Base-by-base conservation (phyloP, 2,888 invertebrate species). In the Hypomecis atomaria region DNA sequence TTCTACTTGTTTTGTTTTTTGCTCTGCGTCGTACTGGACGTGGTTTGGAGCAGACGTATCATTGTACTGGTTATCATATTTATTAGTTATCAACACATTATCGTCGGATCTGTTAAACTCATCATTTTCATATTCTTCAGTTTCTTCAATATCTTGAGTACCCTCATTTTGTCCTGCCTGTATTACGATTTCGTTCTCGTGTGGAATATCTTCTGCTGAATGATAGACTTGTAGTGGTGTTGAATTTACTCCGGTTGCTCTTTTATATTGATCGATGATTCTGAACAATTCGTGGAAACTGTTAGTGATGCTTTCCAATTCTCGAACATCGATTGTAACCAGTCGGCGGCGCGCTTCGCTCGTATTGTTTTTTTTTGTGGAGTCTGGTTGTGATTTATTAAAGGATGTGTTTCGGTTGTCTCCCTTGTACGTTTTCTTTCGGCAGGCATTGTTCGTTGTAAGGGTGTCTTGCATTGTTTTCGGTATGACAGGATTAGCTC, bases 11-110 rank as follows among this genome's bases (percentile, higher is more conserved):
- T 23, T 10, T 33, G 11, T 7, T 6, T 10, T 45, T 37, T 36
- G 44, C 6, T 6, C 44, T 13, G 43, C n/a, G 37, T 11, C 34
- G 23, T 48, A 42, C 33, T 54, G 10, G 23, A 37, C 49, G 55
- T 68, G 58, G 4, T 54, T 48, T 40, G 59, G 59, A 36, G 34
- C 57, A 53, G 43, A 56, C 13, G 73, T 58, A 11, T 49, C 53
- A 43, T 64, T 68, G 49, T 62, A 59, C 58, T 66, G 67, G 37
- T 72, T 79, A n/a, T 69, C 73, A 38, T 81, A 82, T 69, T 82
- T 85, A 56, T 86, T 86, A 0, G 78, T 82, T 11, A 85, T 84
- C 0, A 86, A 71, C 34, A 85, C 79, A 60, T 81, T 82, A 49
- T 85, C 85, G 33, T 79, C 82, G 2, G 83, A 82, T n/a, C 81